phyloP scores from a whole-genome alignment of 2,113 vertebrate genomes.

The Ibidorhyncha struthersii region DNA sequence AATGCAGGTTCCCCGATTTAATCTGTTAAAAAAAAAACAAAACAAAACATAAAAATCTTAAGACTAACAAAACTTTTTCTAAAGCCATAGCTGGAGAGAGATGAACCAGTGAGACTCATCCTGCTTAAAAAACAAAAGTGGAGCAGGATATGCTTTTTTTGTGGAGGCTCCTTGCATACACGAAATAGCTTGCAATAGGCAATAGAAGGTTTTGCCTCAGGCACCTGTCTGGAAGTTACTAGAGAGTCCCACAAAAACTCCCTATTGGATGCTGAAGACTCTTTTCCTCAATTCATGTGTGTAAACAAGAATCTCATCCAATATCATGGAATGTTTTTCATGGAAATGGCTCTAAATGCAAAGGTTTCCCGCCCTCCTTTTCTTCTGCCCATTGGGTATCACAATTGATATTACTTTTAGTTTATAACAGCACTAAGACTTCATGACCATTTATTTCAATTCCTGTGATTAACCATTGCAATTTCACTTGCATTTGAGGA shows the following conservation, averaged over 20 bases:
- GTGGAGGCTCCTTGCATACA: neutral
- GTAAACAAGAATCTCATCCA: neutral
- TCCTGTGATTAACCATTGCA: slow-evolving; percentile 59
- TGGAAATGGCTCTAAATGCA: neutral
- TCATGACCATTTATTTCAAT: slow-evolving; percentile 52
- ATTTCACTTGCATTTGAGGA: slow-evolving; percentile 51
- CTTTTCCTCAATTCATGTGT: neutral
- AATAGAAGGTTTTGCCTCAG: neutral
- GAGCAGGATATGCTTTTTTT: neutral
- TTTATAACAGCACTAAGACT: slow-evolving; percentile 4
- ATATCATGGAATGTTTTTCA: neutral
- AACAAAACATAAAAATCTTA: neutral
- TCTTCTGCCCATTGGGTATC: neutral
- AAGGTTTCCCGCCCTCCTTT: neutral
- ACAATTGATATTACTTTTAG: neutral
- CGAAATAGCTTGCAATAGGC: neutral
- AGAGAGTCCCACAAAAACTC: neutral
- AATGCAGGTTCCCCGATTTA: neutral
- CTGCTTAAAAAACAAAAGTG: neutral
- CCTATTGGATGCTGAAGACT: neutral
- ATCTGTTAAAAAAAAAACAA: neutral
- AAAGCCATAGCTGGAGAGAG: neutral
- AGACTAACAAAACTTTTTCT: neutral
- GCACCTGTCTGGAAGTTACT: neutral
- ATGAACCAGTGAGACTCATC: neutral